phyloP scores from a whole-genome alignment of 2,888 invertebrate species.

The Hesperia comma region DNA sequence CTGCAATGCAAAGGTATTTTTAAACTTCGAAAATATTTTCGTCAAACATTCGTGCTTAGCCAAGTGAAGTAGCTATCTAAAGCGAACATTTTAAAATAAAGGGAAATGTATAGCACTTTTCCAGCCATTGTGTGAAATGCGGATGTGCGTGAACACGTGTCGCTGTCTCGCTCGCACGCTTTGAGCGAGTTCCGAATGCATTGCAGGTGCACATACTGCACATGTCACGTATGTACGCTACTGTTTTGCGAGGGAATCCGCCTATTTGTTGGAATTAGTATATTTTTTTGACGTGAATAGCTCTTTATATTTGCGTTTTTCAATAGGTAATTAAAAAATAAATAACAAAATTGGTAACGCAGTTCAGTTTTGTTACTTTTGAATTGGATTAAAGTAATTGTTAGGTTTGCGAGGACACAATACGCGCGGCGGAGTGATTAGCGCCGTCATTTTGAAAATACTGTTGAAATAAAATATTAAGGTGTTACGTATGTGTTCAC shows the following conservation, averaged over 20 bases:
- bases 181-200: conserved; percentile 36
- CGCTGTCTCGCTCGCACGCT: conserved; percentile 30
- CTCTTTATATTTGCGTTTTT: too few relatives aligned
- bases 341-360: too few relatives aligned
- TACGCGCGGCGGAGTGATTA: too few relatives aligned
- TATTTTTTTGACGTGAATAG: neutral
- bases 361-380: too few relatives aligned
- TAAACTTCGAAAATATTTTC: neutral
- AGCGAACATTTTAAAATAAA: conserved; percentile 33
- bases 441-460: too few relatives aligned
- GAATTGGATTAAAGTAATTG: too few relatives aligned
- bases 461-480: too few relatives aligned
- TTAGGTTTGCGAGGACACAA: too few relatives aligned
- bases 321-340: too few relatives aligned
- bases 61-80: conserved; percentile 26
- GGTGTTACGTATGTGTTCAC: too few relatives aligned
- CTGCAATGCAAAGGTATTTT: too few relatives aligned
- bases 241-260: conserved; percentile 20
- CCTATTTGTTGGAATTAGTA: neutral
- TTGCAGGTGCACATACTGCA: conserved; percentile 36
- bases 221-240: conserved; percentile 32
- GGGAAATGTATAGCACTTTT: conserved; percentile 36
- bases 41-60: neutral
- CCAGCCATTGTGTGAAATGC: conserved; percentile 35
- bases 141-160: conserved; percentile 34